A percentile compares a stretch with the other conserved stretches of the same genome.
phyloP scores from a whole-genome alignment of 2,888 invertebrate genomes.

The Drosophila tripunctata region DNA sequence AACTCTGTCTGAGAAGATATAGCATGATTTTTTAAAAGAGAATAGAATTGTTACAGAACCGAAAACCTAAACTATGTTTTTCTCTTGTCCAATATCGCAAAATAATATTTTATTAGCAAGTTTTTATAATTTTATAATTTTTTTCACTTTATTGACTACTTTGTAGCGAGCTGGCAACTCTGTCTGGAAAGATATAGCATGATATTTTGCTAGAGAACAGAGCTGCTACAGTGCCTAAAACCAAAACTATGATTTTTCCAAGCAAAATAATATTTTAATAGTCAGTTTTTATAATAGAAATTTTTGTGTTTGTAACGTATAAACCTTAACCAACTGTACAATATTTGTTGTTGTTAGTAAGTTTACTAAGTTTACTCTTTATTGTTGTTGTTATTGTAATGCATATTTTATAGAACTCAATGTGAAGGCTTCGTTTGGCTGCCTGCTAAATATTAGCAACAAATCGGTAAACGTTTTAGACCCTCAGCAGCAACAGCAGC shows the following conservation, averaged over 20 bases:
- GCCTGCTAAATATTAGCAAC: constrained; percentile 73
- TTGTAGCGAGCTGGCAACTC: background rate
- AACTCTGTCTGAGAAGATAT: background rate
- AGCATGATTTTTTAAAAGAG: too few species aligned
- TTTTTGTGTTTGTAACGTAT: too few species aligned
- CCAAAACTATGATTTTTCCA: background rate
- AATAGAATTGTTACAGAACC: background rate
- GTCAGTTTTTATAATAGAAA: too few species aligned
- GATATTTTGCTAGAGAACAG: background rate
- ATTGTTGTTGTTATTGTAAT: constrained; percentile 36
- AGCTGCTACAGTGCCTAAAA: background rate
- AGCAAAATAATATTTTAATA: too few species aligned
- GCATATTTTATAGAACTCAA: constrained; percentile 52
- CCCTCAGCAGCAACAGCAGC: constrained; percentile 32
- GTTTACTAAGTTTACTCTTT: too few species aligned
- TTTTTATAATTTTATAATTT: background rate
- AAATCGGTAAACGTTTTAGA: constrained; percentile 69
- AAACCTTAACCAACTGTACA: constrained; percentile 1
- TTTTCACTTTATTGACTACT: background rate
- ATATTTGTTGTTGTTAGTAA: constrained; percentile 1
- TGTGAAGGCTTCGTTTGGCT: constrained; percentile 45
- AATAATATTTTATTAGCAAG: background rate
- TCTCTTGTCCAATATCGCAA: too few species aligned
- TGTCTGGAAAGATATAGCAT: too few species aligned
- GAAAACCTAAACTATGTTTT: background rate